These are phyloP conservation scores for Orchestia grillus DNA, from an alignment of 1,140 invertebrate species.

Conservation along the genomic window DNA sequence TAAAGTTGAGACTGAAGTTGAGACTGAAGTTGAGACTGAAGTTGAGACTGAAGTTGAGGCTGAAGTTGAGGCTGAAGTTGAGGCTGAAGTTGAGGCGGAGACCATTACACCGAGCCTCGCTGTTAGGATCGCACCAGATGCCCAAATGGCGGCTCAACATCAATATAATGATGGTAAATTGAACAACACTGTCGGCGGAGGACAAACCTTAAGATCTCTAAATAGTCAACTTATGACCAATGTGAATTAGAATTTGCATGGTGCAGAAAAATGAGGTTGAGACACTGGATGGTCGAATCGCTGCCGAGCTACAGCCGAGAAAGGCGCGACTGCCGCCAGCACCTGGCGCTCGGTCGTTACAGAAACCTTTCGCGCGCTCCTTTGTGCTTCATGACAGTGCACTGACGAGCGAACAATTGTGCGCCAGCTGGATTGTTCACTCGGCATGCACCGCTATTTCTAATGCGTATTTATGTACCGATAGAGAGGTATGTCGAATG, in stretches of 20 bases:
- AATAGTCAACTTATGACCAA: too few species aligned
- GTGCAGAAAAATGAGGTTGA: not conserved
- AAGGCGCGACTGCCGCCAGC: not conserved
- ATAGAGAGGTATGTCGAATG: not conserved
- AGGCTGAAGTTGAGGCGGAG: too few species aligned
- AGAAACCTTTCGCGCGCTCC: not conserved
- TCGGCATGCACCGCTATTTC: not conserved
- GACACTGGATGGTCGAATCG: not conserved
- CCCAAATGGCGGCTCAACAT: too few species aligned
- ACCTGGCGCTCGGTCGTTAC: not conserved
- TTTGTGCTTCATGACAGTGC: not conserved
- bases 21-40: too few species aligned
- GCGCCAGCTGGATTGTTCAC: not conserved
- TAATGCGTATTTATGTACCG: not conserved
- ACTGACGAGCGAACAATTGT: not conserved
- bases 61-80: too few species aligned
- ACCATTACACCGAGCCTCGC: too few species aligned
- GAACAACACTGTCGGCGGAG: too few species aligned
- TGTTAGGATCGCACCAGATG: too few species aligned
- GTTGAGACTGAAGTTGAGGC: too few species aligned
- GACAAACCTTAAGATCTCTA: too few species aligned
- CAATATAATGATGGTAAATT: too few species aligned
- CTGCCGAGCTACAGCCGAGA: not conserved
- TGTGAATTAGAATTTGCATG: not conserved
- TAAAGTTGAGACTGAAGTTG: too few species aligned